Evolutionary conservation across 2,113 vertebrate species (phyloP).

Genomic region (Dermatemys mawii): DNA sequence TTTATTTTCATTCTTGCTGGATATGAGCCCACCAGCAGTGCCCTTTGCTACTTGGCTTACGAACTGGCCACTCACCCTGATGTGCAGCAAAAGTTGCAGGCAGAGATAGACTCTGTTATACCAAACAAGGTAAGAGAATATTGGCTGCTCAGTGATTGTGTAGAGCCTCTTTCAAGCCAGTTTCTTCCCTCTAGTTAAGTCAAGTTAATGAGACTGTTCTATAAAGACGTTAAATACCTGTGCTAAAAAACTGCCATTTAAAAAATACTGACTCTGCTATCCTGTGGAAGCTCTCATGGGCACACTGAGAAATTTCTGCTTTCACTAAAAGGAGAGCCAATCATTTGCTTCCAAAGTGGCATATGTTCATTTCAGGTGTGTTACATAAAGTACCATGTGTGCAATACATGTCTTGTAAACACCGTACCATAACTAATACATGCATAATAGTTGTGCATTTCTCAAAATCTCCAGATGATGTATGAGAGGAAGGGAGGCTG

Average conservation of each 20-base stretch:
- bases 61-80: conserved; percentile 80
- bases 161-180: not conserved
- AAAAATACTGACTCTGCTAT: not conserved
- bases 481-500: not conserved
- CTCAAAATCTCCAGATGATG: not conserved
- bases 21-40: conserved; percentile 83
- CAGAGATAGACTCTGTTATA: conserved; percentile 81
- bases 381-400: no score
- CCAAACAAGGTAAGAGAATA: conserved; percentile 78
- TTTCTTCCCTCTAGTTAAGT: not conserved
- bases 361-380: not conserved
- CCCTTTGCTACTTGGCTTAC: conserved; percentile 70
- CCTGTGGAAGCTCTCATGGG: not conserved
- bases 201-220: not conserved
- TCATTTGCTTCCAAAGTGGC: not conserved
- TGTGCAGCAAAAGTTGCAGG: conserved; percentile 76
- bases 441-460: not conserved
- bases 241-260: not conserved
- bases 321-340: not conserved
- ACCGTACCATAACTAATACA: not conserved
- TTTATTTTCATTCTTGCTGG: conserved; percentile 85
- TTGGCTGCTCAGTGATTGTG: fast-evolving
- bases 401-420: not conserved
- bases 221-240: not conserved
- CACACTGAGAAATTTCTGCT: not conserved